phyloP scores from a whole-genome alignment of 2,888 invertebrate species.

The Eueremaeus valkanovi region DNA sequence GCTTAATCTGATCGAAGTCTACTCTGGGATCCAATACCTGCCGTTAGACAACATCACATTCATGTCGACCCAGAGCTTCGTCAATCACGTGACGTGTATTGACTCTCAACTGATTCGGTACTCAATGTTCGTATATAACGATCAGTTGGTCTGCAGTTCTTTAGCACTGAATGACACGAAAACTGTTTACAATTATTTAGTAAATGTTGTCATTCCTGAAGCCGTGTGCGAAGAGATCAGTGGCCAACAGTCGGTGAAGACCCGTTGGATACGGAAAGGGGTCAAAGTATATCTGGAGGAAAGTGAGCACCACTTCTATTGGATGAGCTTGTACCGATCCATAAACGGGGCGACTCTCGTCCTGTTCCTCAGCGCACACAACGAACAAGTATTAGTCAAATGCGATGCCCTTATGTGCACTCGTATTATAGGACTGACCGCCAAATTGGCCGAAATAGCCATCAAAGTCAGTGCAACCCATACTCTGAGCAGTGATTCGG shows the following conservation, averaged over 20 bases:
- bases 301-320: background rate
- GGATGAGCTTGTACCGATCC: slow-evolving; percentile 40
- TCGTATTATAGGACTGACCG: slow-evolving; percentile 35
- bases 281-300: slow-evolving; percentile 33
- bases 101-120: slow-evolving; percentile 37
- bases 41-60: slow-evolving; percentile 40
- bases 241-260: slow-evolving; percentile 34
- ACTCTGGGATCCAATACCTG: slow-evolving; percentile 41
- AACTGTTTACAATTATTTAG: slow-evolving; percentile 42
- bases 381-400: slow-evolving; percentile 31
- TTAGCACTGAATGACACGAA: slow-evolving; percentile 39
- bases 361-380: background rate
- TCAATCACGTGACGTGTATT: slow-evolving; percentile 39
- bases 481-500: background rate
- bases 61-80: slow-evolving; percentile 40
- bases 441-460: slow-evolving; percentile 39
- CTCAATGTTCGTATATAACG: slow-evolving; percentile 41
- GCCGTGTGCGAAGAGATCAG: slow-evolving; percentile 42
- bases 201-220: slow-evolving; percentile 40
- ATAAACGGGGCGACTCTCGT: slow-evolving; percentile 40
- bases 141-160: slow-evolving; percentile 40
- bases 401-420: slow-evolving; percentile 37
- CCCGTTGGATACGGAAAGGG: slow-evolving; percentile 36
- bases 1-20: slow-evolving; percentile 42
- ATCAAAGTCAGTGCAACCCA: slow-evolving; percentile 2